Percentiles rank a stretch among this genome's conserved stretches.
Evolutionary conservation across 2,888 invertebrate species (phyloP).

Genomic region (Tortrix viridana): DNA sequence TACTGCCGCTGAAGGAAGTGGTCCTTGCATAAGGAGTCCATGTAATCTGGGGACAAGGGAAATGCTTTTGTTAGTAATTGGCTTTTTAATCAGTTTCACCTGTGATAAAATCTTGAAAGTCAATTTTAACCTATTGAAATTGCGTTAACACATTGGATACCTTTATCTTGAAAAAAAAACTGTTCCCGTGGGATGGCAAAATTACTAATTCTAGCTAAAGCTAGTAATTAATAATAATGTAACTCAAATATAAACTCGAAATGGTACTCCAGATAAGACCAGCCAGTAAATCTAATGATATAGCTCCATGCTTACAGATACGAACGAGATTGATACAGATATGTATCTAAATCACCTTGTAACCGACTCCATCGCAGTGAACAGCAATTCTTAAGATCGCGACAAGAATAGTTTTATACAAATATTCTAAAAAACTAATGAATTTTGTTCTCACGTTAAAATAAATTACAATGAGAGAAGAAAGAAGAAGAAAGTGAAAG

Average conservation of each 20-base stretch:
- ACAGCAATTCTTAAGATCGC: not conserved
- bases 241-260: too few relatives aligned
- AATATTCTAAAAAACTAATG: not conserved
- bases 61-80: not conserved
- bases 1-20: conserved; percentile 95
- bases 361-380: not conserved
- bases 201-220: too few relatives aligned
- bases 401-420: not conserved
- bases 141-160: too few relatives aligned
- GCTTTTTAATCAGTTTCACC: too few relatives aligned
- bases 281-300: conserved; percentile 1
- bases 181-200: too few relatives aligned
- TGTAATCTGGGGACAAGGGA: conserved; percentile 88
- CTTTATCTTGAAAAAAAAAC: too few relatives aligned
- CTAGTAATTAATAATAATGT: too few relatives aligned
- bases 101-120: too few relatives aligned
- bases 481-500: not conserved
- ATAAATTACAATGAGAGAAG: too few relatives aligned
- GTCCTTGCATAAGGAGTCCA: conserved; percentile 95
- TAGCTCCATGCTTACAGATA: not conserved
- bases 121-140: too few relatives aligned
- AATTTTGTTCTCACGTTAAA: too few relatives aligned
- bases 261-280: not conserved
- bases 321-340: conserved; percentile 1
- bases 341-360: not conserved